A percentile compares a stretch with the other conserved stretches of the same genome.
Conservation (phyloP, 1,140 invertebrate species). For the Drosophila virilis region DNA sequence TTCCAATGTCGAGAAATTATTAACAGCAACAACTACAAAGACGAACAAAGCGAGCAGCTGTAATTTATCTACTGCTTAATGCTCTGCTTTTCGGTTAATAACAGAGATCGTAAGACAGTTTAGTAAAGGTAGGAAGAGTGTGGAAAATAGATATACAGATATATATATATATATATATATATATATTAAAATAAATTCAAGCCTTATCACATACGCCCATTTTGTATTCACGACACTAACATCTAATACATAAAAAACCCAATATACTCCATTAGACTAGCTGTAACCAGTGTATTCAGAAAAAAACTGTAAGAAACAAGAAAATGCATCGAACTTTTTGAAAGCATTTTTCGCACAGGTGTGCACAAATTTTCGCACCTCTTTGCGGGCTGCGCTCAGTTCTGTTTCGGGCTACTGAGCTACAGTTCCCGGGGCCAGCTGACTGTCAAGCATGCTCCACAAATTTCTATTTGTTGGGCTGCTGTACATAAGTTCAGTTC, state of each 20-base stretch:
- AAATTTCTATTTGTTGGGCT: slow-evolving; percentile 73
- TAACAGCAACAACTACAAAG: slow-evolving; percentile 34
- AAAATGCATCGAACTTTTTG: slow-evolving; percentile 69
- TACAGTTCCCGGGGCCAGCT: slow-evolving; percentile 59
- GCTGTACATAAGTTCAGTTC: slow-evolving; percentile 34
- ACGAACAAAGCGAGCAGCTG: background rate
- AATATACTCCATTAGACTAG: background rate
- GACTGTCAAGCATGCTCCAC: slow-evolving; percentile 64
- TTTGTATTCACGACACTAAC: too few species aligned
- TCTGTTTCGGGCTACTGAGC: slow-evolving; percentile 48
- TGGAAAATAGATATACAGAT: background rate
- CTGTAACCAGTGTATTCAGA: background rate
- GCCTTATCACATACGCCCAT: too few species aligned
- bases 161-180: too few species aligned
- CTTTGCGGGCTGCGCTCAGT: slow-evolving; percentile 43
- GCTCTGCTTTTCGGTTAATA: background rate
- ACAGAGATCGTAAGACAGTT: too few species aligned
- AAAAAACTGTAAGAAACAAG: slow-evolving; percentile 32
- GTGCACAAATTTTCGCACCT: slow-evolving; percentile 74
- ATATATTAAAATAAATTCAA: too few species aligned
- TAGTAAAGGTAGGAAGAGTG: background rate
- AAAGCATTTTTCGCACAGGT: slow-evolving; percentile 76
- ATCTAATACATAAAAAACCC: too few species aligned
- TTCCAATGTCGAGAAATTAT: slow-evolving; percentile 63
- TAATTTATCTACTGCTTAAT: background rate